Base-by-base conservation (phyloP, 2,888 invertebrate genomes). In the Brachyptera putata region DNA sequence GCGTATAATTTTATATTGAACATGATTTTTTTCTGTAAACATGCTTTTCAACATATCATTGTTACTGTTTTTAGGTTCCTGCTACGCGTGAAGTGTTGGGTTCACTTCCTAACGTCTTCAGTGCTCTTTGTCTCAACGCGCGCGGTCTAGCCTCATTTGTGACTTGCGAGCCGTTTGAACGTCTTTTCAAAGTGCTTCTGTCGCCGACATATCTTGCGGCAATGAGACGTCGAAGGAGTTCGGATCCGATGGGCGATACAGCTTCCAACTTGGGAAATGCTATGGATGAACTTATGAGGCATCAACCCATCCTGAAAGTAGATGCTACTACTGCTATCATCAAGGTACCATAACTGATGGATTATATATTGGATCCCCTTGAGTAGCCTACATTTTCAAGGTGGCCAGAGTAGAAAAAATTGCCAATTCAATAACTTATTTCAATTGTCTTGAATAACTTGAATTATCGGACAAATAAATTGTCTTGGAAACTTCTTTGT, bases 271-370 rank as follows among this genome's bases (percentile, higher is more conserved):
- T 94, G 34, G 92, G 92, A 13, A 89, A 87, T 73, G 88, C 92
- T 0, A 89, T 94, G 87, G 92, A 93, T 71, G 92, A 94, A 71
- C 72, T 94, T 9, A 91, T 94, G 86, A 79, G 93, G 49, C 91
- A 93, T 72, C 91, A 93, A 71, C 91, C 91, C 0, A 87, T 86
- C 63, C 76, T 93, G 48, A 84, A 89, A 70, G 80, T 83, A 3
- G 86, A 87, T 70, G 91, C 92, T 4, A 91, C 87, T 3, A 81
- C 83, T 41, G 89, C 91, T 1, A 88, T 93, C 63, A 87, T 91
- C 24, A 86, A 87, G 72, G 82, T 82, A 68, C n/a, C n/a, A n/a
- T n/a, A n/a, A n/a, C n/a, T n/a, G n/a, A n/a, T n/a, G n/a, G n/a
- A n/a, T n/a, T n/a, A n/a, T n/a, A n/a, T n/a, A n/a, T n/a, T n/a